Base-by-base conservation (phyloP, 2,888 invertebrate genomes). In the Adelphocoris suturalis region DNA sequence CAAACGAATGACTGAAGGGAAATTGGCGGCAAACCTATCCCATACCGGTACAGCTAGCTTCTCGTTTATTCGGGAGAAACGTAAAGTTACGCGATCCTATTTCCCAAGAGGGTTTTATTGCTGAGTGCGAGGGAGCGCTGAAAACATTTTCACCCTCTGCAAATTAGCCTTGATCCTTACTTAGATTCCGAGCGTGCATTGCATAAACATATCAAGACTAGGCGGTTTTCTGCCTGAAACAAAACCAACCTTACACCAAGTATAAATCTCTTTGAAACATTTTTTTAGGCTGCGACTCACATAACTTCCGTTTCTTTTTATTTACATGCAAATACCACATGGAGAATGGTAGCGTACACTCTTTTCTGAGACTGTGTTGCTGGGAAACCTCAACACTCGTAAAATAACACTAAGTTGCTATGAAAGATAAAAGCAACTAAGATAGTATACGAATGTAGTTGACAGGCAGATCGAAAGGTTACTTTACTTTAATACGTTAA, bases 91-190 rank as follows among this genome's bases (percentile, higher is more conserved):
- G 7, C 68, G 23, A 23, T 68, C 23, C 68, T 68, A 68, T 68
- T 68, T 68, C 7, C 68, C 68, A 68, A 23, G 23, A 68, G 68
- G 68, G 19, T 68, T 68, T 68, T 68, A 68, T 68, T 68, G 68
- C 23, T 68, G 23, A 7, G 9, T 23, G 23, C n/a, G 68, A 68
- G 68, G 23, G 27, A 68, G 23, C 68, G 23, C 68, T 23, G 68
- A 68, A 68, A 68, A 68, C 68, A 68, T 68, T 68, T 68, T 68
- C 68, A 23, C 68, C 68, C 68, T 68, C 7, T 68, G 68, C 68
- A 68, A 68, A 68, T 68, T 68, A 68, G 68, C 68, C 68, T 68
- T 68, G 68, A 68, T 68, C 68, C 68, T 68, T 68, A 68, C 23
- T 68, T 68, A 68, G 23, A 68, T 68, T 68, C 68, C 68, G 23